Evolutionary conservation across 2,797 vertebrate genomes (phyloP).

Genomic region (Sebastes glaucus): DNA sequence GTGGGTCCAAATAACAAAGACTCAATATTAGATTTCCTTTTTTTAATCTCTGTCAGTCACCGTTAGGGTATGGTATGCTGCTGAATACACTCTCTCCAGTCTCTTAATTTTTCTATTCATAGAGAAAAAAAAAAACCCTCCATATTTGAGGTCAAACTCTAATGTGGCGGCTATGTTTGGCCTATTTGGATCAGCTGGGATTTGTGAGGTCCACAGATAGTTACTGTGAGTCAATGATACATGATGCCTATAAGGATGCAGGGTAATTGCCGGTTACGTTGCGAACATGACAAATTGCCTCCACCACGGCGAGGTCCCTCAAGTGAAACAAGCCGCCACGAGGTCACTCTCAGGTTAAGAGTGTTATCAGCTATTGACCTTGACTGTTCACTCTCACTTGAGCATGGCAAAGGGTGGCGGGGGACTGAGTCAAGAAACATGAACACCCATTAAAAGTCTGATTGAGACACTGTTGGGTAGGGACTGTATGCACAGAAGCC

Average conservation of each 20-base stretch:
- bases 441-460: conserved; percentile 24
- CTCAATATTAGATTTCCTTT: conserved; percentile 30
- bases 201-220: conserved; percentile 69
- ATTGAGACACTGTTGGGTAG: not conserved
- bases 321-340: conserved; percentile 64
- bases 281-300: conserved; percentile 79
- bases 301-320: conserved; percentile 59
- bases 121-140: not conserved
- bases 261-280: conserved; percentile 78
- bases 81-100: conserved; percentile 1
- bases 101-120: conserved; percentile 38
- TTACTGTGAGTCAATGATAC: conserved; percentile 77
- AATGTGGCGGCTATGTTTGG: conserved; percentile 66
- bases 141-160: conserved; percentile 66
- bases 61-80: not conserved
- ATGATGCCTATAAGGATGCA: conserved; percentile 74
- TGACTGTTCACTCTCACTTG: conserved; percentile 59
- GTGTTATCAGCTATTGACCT: conserved; percentile 76
- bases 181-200: conserved; percentile 70
- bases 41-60: not conserved
- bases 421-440: conserved; percentile 24
- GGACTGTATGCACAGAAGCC: not conserved
- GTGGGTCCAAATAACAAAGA: conserved; percentile 36
- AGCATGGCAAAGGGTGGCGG: conserved; percentile 23
- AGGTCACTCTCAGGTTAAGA: conserved; percentile 75